Conservation (phyloP, 30 jellyfish, hydroid and myxozoan species). For the Catostylus mosaicus region DNA sequence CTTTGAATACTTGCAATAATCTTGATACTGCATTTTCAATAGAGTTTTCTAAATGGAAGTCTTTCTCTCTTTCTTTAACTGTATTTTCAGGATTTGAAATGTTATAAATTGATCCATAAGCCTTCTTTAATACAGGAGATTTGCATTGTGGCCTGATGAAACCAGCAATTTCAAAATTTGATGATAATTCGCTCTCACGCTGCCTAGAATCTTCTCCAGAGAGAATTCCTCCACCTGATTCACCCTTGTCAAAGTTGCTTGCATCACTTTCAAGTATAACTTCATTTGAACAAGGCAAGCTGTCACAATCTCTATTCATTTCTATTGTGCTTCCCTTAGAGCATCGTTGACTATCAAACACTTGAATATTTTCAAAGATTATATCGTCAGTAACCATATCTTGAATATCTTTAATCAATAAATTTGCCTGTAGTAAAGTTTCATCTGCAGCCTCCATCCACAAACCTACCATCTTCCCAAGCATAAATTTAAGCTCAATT, state of each 20-base stretch:
- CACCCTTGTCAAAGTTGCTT: too few relatives aligned
- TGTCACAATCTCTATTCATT: not conserved
- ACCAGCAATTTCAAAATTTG: not conserved
- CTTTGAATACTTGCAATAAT: not conserved
- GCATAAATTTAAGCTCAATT: conserved; percentile 29
- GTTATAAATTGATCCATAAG: not conserved
- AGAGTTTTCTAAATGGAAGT: not conserved
- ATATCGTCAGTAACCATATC: not conserved
- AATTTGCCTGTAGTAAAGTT: not conserved
- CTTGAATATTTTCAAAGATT: not conserved
- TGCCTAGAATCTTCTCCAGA: too few relatives aligned
- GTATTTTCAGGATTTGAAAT: not conserved
- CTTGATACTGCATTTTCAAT: not conserved
- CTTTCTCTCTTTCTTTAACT: not conserved
- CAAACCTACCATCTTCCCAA: conserved; percentile 7
- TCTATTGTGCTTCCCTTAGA: not conserved
- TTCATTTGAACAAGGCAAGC: too few relatives aligned
- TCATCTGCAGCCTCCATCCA: conserved; percentile 50
- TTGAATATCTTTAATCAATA: not conserved
- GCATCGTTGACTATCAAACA: not conserved
- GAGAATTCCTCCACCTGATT: too few relatives aligned
- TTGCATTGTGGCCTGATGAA: not conserved
- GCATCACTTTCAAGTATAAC: too few relatives aligned
- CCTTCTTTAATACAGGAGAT: not conserved
- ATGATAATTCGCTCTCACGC: not conserved